phyloP scores from a whole-genome alignment of 30 jellyfish, hydroid and myxozoan genomes.

The Morbakka virulenta region DNA sequence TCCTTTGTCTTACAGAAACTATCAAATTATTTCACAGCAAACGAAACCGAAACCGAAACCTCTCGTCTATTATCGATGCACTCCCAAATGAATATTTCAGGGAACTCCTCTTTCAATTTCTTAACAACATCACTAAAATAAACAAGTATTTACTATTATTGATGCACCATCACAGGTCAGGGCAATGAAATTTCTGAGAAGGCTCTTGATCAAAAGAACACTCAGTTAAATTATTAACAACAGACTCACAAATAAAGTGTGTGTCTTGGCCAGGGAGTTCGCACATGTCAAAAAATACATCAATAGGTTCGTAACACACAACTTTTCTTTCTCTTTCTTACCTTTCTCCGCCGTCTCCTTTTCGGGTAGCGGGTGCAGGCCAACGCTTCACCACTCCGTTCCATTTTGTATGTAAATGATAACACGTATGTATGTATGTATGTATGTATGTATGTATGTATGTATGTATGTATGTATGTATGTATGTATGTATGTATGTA shows the following conservation, averaged over 20 bases:
- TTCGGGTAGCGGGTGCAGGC: too few relatives aligned
- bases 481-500: conserved; percentile 52
- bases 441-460: conserved; percentile 50
- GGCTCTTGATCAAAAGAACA: conserved; percentile 31
- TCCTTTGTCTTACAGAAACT: too few relatives aligned
- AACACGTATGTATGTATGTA: conserved; percentile 2
- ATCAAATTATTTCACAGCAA: too few relatives aligned
- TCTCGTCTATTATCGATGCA: too few relatives aligned
- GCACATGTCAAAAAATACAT: conserved; percentile 5
- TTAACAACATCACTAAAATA: conserved; percentile 12
- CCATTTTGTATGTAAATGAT: too few relatives aligned
- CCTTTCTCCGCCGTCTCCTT: too few relatives aligned
- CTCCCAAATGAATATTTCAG: too few relatives aligned
- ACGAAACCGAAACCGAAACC: too few relatives aligned
- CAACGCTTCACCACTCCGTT: too few relatives aligned
- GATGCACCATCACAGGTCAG: conserved; percentile 39
- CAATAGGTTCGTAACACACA: conserved; percentile 19
- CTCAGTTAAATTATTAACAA: neutral
- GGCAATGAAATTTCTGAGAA: conserved; percentile 11
- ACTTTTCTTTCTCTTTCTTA: too few relatives aligned
- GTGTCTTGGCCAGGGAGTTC: conserved; percentile 19
- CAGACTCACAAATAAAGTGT: conserved; percentile 7
- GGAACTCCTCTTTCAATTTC: conserved; percentile 13
- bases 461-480: conserved; percentile 52
- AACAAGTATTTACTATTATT: conserved; percentile 34